These are phyloP conservation scores for Lateolabrax maculatus DNA, from an alignment of 2,797 vertebrate genomes.

Conservation along the genomic window DNA sequence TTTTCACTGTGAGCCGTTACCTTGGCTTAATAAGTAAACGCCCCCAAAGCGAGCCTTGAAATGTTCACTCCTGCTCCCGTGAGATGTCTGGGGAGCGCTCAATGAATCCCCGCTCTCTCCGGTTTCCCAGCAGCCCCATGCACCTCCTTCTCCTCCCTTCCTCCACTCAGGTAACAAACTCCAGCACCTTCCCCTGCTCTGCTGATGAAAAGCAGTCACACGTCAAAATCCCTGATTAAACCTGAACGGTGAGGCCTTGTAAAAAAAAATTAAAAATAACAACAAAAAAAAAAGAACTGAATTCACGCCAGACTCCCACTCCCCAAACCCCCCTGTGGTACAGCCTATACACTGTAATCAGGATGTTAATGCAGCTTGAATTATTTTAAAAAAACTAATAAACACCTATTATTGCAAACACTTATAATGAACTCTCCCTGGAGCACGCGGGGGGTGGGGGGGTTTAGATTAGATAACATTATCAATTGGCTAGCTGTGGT, in stretches of 20 bases:
- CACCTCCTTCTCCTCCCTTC: not conserved
- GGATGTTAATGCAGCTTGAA: conserved; percentile 53
- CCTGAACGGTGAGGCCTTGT: conserved; percentile 53
- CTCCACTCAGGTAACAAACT: conserved; percentile 51
- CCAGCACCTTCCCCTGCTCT: conserved; percentile 17
- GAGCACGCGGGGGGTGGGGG: conserved; percentile 12
- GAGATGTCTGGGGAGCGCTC: conserved; percentile 20
- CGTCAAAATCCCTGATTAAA: conserved; percentile 55
- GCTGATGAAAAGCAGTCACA: conserved; percentile 65
- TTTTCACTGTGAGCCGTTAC: conserved; percentile 59
- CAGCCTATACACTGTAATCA: conserved; percentile 48
- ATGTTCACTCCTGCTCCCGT: conserved; percentile 6
- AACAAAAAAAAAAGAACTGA: conserved; percentile 9
- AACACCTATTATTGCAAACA: conserved; percentile 59
- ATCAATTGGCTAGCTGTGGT: conserved; percentile 14
- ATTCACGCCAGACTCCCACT: conserved; percentile 6
- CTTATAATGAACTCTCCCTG: conserved; percentile 43
- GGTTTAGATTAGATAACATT: conserved; percentile 40
- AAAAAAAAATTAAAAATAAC: no score
- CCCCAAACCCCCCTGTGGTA: conserved; percentile 33
- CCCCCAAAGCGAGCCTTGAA: conserved; percentile 51
- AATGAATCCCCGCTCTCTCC: conserved; percentile 10
- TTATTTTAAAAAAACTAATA: conserved; percentile 60
- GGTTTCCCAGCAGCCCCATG: conserved; percentile 36
- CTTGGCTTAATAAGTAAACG: conserved; percentile 53